These are phyloP conservation scores for Tapera naevia DNA, from an alignment of 2,797 vertebrate genomes.

Conservation along the genomic window DNA sequence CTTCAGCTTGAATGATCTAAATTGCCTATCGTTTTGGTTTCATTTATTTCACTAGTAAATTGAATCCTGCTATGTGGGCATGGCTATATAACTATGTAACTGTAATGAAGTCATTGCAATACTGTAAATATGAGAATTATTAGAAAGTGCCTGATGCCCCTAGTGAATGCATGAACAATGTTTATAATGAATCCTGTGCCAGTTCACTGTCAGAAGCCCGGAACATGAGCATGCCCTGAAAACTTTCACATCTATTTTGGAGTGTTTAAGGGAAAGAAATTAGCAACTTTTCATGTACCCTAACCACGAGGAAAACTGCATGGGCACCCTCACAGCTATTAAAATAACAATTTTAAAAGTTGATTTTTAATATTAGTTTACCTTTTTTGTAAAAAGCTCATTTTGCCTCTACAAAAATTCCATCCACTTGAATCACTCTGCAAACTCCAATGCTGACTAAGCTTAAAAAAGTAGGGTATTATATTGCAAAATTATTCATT, in stretches of 20 bases:
- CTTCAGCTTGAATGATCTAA: neutral
- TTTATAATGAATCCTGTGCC: neutral
- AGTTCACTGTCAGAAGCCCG: neutral
- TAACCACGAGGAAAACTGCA: neutral
- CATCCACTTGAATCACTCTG: neutral
- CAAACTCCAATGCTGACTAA: neutral
- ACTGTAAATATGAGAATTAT: neutral
- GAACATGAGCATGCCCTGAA: neutral
- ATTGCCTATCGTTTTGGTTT: neutral
- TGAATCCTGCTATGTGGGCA: neutral
- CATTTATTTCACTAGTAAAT: neutral
- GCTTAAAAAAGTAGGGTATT: neutral
- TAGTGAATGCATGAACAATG: neutral
- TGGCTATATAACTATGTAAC: neutral
- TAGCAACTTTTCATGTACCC: neutral
- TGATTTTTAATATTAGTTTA: neutral
- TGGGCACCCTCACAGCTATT: neutral
- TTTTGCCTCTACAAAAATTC: neutral
- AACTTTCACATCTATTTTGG: neutral
- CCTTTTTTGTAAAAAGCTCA: neutral
- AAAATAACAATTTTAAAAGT: neutral
- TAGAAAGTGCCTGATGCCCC: neutral
- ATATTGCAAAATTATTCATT: neutral
- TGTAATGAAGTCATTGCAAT: neutral
- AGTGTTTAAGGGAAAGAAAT: neutral